phyloP scores from a whole-genome alignment of 1,140 invertebrate genomes.

The Drosophila punjabiensis region DNA sequence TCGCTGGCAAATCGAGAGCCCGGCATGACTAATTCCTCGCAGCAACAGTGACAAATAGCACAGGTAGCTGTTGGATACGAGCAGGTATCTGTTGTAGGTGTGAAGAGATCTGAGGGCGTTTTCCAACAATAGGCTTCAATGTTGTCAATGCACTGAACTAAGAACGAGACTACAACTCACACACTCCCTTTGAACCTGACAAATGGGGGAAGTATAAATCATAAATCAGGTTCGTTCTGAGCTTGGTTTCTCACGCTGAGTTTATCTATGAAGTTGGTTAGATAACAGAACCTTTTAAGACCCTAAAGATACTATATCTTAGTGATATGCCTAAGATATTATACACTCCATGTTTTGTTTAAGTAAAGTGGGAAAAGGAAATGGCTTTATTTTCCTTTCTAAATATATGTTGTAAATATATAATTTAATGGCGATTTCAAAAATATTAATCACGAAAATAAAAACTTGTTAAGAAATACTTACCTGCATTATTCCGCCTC shows the following conservation, averaged over 20 bases:
- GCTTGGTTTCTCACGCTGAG: constrained; percentile 16
- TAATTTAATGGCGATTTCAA: not conserved
- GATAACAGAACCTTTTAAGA: not conserved
- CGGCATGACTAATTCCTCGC: constrained; percentile 57
- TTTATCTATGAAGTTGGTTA: not conserved
- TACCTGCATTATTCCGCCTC: constrained; percentile 8
- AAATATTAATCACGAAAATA: not conserved
- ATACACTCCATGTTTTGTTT: no score
- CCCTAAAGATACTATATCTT: not conserved
- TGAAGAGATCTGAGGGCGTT: constrained; percentile 45
- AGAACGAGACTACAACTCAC: constrained; percentile 7
- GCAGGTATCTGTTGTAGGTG: constrained; percentile 64
- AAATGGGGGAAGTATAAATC: constrained; percentile 1
- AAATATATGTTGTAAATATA: not conserved
- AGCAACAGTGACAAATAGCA: constrained; percentile 45
- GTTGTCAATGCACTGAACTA: constrained; percentile 21
- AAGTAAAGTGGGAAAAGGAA: not conserved
- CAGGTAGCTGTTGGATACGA: constrained; percentile 25
- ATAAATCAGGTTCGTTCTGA: not conserved
- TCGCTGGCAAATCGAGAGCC: constrained; percentile 15
- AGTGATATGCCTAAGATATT: not conserved
- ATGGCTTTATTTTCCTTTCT: not conserved
- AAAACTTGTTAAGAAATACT: constrained; percentile 2
- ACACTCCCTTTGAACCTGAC: constrained; percentile 1
- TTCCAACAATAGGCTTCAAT: constrained; percentile 42